A percentile compares a stretch with the other conserved stretches of the same genome.
phyloP scores from a whole-genome alignment of 2,113 vertebrate genomes.

The Brachypodius melanocephalos region DNA sequence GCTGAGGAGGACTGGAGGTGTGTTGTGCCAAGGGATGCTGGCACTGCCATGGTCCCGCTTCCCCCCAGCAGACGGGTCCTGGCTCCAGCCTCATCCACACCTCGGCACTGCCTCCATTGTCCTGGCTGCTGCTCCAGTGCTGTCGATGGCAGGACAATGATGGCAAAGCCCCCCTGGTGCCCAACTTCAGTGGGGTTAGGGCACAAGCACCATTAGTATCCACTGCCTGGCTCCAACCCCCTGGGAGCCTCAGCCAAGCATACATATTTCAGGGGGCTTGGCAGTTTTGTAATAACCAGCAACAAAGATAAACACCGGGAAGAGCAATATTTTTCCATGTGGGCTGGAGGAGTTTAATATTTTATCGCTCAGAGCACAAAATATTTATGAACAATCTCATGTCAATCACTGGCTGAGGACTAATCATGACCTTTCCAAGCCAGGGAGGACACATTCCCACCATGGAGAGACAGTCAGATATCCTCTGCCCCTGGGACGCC shows the following conservation, averaged over 20 bases:
- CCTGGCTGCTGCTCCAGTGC: rapidly evolving
- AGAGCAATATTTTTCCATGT: constrained; percentile 64
- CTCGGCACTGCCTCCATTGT: rapidly evolving
- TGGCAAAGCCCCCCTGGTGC: neutral
- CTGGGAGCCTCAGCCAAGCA: neutral
- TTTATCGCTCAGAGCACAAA: constrained; percentile 67
- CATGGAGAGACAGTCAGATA: neutral
- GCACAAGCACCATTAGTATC: neutral
- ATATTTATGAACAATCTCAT: constrained; percentile 63
- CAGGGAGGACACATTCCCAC: neutral
- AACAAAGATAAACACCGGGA: constrained; percentile 64
- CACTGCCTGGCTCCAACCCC: neutral
- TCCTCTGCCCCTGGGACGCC: neutral
- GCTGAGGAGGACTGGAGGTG: rapidly evolving
- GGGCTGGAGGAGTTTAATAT: constrained; percentile 69
- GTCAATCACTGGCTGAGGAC: constrained; percentile 57
- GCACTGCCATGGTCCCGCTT: neutral
- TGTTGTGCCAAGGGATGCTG: neutral
- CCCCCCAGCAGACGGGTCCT: neutral
- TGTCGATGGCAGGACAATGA: rapidly evolving
- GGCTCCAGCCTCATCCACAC: neutral
- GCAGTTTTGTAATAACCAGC: constrained; percentile 58
- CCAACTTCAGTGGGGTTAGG: neutral
- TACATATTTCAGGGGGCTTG: constrained; percentile 63
- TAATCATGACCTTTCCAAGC: constrained; percentile 51